phyloP scores from a whole-genome alignment of 1,140 invertebrate species.

The Aphidius gifuensis region DNA sequence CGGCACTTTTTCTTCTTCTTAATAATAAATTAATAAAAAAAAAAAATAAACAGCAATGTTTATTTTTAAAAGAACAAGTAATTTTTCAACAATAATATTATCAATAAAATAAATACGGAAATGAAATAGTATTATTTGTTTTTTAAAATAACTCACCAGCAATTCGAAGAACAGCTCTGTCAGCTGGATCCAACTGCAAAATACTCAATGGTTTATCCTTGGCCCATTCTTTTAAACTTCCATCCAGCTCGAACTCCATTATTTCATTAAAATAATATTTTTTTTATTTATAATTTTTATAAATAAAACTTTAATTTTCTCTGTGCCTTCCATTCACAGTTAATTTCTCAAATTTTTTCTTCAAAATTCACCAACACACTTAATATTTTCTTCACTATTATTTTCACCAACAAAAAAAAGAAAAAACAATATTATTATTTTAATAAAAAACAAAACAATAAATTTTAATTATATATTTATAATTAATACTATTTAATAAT shows the following conservation, averaged over 20 bases:
- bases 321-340: not conserved
- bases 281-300: constrained; percentile 18
- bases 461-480: not conserved
- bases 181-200: constrained; percentile 89
- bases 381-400: not conserved
- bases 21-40: too few species aligned
- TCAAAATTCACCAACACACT: constrained; percentile 26
- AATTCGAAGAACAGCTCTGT: constrained; percentile 91
- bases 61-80: too few species aligned
- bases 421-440: too few species aligned
- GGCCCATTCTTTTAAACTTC: constrained; percentile 90
- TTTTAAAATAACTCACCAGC: constrained; percentile 70
- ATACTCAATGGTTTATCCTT: constrained; percentile 94
- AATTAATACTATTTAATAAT: constrained; percentile 1
- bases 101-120: too few species aligned
- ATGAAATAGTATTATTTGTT: not conserved
- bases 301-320: not conserved
- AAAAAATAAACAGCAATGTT: too few species aligned
- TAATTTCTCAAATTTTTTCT: not conserved
- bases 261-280: constrained; percentile 20
- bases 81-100: too few species aligned
- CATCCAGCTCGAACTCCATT: constrained; percentile 81
- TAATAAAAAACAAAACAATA: too few species aligned
- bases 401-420: not conserved
- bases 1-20: too few species aligned